Evolutionary conservation across 2,113 vertebrate genomes (phyloP), one percentile per base, ranked within the genome.

Genomic region (Osmerus eperlanus): DNA sequence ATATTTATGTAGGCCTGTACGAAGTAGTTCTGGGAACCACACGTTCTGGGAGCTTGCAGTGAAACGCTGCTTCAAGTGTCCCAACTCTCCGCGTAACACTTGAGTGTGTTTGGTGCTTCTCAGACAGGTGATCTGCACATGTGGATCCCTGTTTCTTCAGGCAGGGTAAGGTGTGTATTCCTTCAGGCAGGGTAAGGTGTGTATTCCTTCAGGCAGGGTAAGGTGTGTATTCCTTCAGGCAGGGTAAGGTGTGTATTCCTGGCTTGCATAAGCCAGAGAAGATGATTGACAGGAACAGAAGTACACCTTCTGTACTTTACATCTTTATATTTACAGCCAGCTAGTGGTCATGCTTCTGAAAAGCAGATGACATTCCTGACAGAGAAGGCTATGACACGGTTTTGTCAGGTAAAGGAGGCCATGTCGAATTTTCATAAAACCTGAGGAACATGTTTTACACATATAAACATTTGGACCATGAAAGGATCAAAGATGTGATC

Each of bases 271-370:
- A 81, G 81, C 73, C 25, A 28, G 32, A 25, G 56, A 61, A 73
- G 73, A 63, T 64, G 63, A 56, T 32, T 51, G 73, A 52, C 73
- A 54, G 47, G 23, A 70, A 70, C 19, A 56, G 53, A 67, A 52
- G 62, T 78, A 55, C 54, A 76, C 21, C 9, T 14, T 19, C 47
- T 74, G n/a, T n/a, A n/a, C n/a, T 69, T 78, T 76, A 81, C 62
- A 65, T 67, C 69, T 82, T 21, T 67, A 41, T 53, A 70, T 87
- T 85, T 79, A 82, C 81, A 78, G 60, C 61, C 68, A 21, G 60
- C 78, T 84, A 67, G 65, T 56, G 71, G 75, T 67, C 68, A 29
- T 66, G 54, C 72, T 41, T 2, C 47, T 73, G 70, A 78, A 77
- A 71, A 71, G 71, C 78, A 74, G 69, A 76, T 86, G 16, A 29